Conservation (phyloP, 2,113 vertebrate genomes). For the Anthoscopus minutus region DNA sequence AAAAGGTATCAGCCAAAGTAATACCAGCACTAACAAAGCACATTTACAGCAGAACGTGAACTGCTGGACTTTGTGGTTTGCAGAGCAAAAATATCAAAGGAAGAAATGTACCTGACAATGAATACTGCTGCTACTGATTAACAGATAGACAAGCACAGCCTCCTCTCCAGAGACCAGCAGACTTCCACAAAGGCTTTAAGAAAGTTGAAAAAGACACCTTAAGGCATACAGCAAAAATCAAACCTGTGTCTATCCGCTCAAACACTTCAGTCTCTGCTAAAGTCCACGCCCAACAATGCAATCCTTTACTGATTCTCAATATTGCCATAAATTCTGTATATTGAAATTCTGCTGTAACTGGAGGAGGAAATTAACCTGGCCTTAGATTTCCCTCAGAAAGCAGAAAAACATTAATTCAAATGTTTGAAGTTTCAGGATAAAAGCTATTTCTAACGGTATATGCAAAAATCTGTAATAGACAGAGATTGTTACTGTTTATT, state of each 20-base stretch:
- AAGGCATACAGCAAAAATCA: not conserved
- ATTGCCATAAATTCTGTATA: not conserved
- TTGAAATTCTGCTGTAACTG: not conserved
- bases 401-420: not conserved
- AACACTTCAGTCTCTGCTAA: not conserved
- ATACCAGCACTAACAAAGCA: not conserved
- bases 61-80: not conserved
- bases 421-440: not conserved
- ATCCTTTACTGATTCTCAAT: not conserved
- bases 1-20: not conserved
- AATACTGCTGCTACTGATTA: not conserved
- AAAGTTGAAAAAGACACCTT: not conserved
- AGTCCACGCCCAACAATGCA: not conserved
- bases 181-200: not conserved
- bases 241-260: not conserved
- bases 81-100: not conserved
- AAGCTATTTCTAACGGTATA: not conserved
- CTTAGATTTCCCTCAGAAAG: not conserved
- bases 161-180: not conserved
- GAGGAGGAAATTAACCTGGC: not conserved
- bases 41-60: not conserved
- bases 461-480: not conserved
- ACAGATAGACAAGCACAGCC: not conserved
- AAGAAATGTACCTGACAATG: not conserved
- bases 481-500: not conserved